Evolutionary conservation across 2,888 invertebrate genomes (phyloP).

Genomic region (Andrena fulva): DNA sequence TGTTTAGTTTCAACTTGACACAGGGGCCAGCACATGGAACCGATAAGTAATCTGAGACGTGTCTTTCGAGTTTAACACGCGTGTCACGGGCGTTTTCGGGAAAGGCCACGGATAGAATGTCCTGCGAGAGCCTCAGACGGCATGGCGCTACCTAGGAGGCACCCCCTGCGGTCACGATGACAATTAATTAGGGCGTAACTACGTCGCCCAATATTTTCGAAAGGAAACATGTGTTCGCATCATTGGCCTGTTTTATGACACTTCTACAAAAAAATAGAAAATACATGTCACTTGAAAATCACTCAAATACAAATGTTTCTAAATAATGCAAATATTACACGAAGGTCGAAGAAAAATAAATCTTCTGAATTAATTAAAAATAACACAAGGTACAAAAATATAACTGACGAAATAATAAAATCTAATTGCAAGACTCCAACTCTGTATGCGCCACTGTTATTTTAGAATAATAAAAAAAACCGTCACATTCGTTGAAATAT

Average conservation of each 20-base stretch:
- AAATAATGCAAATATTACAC: too few species aligned
- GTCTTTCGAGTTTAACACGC: constrained; percentile 56
- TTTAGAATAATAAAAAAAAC: too few species aligned
- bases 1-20: constrained; percentile 81
- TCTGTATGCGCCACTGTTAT: too few species aligned
- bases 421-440: too few species aligned
- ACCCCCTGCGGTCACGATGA: constrained; percentile 10
- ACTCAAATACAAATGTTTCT: too few species aligned
- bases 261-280: neutral
- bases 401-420: too few species aligned
- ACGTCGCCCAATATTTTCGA: neutral
- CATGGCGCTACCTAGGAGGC: constrained; percentile 74
- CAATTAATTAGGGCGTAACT: constrained; percentile 40
- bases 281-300: too few species aligned
- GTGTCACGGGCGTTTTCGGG: constrained; percentile 62
- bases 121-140: constrained; percentile 71
- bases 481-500: too few species aligned
- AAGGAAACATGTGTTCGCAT: constrained; percentile 7
- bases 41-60: constrained; percentile 73
- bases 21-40: constrained; percentile 64
- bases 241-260: neutral
- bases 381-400: too few species aligned
- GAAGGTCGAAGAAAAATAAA: too few species aligned
- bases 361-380: too few species aligned
- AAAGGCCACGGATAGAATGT: constrained; percentile 51